These are phyloP conservation scores for Sebastolobus altivelis DNA, from an alignment of 2,797 vertebrate genomes.

Conservation along the genomic window DNA sequence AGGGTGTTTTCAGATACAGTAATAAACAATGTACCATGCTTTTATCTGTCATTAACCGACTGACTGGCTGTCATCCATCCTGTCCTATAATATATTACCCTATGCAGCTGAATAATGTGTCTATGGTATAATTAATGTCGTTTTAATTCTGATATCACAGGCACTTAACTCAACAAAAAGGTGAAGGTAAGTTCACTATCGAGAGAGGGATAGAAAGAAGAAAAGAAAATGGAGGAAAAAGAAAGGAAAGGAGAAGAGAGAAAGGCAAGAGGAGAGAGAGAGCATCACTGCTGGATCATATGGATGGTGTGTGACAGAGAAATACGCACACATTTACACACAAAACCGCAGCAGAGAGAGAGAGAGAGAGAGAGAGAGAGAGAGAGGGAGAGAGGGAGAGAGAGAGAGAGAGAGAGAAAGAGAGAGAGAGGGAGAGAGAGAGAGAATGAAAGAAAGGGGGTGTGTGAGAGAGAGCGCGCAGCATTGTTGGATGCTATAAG, in stretches of 20 bases:
- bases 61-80: not conserved
- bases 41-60: not conserved
- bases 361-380: too few relatives aligned
- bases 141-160: not conserved
- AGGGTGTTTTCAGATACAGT: not conserved
- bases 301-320: not conserved
- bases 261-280: too few relatives aligned
- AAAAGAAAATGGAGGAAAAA: not conserved
- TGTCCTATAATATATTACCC: not conserved
- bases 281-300: not conserved
- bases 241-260: too few relatives aligned
- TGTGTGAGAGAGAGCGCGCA: not conserved
- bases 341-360: too few relatives aligned
- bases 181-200: not conserved
- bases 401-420: too few relatives aligned
- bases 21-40: not conserved
- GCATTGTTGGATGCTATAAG: conserved; percentile 45
- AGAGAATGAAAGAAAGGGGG: too few relatives aligned
- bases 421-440: too few relatives aligned
- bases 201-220: not conserved
- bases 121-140: not conserved
- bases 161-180: not conserved
- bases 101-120: not conserved
- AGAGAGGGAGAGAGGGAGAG: too few relatives aligned
- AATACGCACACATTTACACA: not conserved